These are phyloP conservation scores for Nyctibius grandis DNA, from an alignment of 2,797 vertebrate species.

Conservation along the genomic window DNA sequence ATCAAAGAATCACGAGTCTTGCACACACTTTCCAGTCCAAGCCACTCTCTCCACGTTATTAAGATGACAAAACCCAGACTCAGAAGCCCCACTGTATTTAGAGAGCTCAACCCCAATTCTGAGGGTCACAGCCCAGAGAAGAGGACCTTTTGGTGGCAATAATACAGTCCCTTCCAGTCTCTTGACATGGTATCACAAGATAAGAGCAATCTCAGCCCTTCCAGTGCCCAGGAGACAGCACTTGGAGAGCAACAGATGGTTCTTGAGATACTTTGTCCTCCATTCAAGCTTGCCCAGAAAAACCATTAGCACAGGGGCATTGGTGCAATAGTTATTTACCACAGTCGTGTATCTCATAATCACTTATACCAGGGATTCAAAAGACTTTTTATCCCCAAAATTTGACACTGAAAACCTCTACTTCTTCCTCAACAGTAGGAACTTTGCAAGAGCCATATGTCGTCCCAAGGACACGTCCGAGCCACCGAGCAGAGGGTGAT, in stretches of 20 bases:
- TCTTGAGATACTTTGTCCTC: neutral
- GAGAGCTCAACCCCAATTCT: neutral
- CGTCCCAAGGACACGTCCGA: rapidly evolving
- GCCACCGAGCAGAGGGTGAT: neutral
- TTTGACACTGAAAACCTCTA: neutral
- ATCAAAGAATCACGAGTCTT: rapidly evolving
- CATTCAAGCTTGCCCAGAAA: neutral
- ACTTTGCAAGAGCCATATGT: neutral
- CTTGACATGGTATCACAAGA: neutral
- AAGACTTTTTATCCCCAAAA: neutral
- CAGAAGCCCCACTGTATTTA: neutral
- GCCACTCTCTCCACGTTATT: rapidly evolving
- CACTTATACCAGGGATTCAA: neutral
- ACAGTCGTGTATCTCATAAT: neutral
- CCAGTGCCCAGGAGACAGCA: neutral
- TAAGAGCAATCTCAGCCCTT: neutral
- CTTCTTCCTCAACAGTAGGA: neutral
- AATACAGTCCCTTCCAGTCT: neutral
- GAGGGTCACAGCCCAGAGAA: neutral
- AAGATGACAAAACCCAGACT: neutral
- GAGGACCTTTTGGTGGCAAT: neutral
- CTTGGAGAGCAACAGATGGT: neutral
- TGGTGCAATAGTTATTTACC: neutral
- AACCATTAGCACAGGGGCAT: rapidly evolving
- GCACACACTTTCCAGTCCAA: neutral